Base-by-base conservation (phyloP, 2,113 vertebrate genomes). In the Festucalex cinctus region DNA sequence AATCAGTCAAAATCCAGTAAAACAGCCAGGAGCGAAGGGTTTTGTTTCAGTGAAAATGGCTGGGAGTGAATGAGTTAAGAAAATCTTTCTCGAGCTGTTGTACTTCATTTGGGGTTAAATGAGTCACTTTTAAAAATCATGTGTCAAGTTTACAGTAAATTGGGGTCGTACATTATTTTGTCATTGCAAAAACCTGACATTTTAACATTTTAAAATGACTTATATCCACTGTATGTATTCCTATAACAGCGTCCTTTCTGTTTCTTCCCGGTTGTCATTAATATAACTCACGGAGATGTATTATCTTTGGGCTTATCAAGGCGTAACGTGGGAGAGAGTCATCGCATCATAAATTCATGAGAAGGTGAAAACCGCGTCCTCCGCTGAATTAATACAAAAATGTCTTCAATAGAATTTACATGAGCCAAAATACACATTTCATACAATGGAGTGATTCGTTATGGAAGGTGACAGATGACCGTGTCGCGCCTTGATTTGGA, bases 231-330 rank as follows among this genome's bases (percentile, higher is more conserved):
- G 70, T 67, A 32, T 73, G 81, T 9, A 53, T 59, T 75, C 62
- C 68, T 54, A 74, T 78, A 68, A 75, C 61, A 46, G 44, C 1
- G 6, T 46, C 54, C 73, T 76, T 84, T 65, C 46, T 63, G 71
- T 56, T 56, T 57, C 78, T 77, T 83, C 63, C 20, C 9, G 20
- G 49, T 63, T 74, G 79, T 74, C 63, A 76, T 66, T 58, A 69
- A 72, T 79, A 70, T 72, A 32, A 69, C 59, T 51, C 66, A 49
- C 9, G 19, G 58, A 26, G 39, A 41, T 78, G 28, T 6, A 20
- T 75, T 71, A 61, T 28, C 51, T 63, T 64, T 64, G 43, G 65
- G 58, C 24, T 72, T 49, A 79, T 78, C 70, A 61, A 75, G 61
- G 51, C 59, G 41, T 51, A 78, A 54, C 17, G 49, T 72, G 6